phyloP scores from a whole-genome alignment of 1,140 invertebrate genomes.

The Arion vulgaris region DNA sequence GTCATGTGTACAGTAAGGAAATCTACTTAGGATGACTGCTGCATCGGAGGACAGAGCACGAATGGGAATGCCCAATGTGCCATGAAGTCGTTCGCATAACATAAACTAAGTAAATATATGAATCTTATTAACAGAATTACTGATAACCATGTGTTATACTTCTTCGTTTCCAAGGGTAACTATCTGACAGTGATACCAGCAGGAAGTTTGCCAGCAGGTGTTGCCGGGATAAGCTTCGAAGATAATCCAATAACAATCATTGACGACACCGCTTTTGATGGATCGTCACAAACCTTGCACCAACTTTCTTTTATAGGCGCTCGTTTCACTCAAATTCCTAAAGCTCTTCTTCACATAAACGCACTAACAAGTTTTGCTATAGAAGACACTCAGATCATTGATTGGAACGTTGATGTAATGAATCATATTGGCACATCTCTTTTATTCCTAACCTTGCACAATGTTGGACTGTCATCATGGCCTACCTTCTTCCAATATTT shows the following conservation, averaged over 20 bases:
- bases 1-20: too few relatives aligned
- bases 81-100: too few relatives aligned
- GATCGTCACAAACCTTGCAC: neutral
- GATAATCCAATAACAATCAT: neutral
- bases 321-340: neutral
- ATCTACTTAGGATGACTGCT: too few relatives aligned
- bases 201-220: neutral
- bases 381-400: neutral
- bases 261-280: neutral
- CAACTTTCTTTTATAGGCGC: neutral
- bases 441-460: neutral
- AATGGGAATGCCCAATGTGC: too few relatives aligned
- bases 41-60: too few relatives aligned
- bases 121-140: too few relatives aligned
- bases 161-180: neutral
- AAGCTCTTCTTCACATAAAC: neutral
- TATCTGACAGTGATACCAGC: neutral
- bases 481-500: neutral
- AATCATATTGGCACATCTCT: neutral
- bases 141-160: too few relatives aligned
- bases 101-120: too few relatives aligned
- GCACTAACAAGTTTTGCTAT: neutral
- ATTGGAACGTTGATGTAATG: neutral
- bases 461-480: neutral
- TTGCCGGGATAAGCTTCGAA: neutral